These are phyloP conservation scores for Darwinula stevensoni DNA, from an alignment of 2,888 invertebrate species.

Conservation along the genomic window DNA sequence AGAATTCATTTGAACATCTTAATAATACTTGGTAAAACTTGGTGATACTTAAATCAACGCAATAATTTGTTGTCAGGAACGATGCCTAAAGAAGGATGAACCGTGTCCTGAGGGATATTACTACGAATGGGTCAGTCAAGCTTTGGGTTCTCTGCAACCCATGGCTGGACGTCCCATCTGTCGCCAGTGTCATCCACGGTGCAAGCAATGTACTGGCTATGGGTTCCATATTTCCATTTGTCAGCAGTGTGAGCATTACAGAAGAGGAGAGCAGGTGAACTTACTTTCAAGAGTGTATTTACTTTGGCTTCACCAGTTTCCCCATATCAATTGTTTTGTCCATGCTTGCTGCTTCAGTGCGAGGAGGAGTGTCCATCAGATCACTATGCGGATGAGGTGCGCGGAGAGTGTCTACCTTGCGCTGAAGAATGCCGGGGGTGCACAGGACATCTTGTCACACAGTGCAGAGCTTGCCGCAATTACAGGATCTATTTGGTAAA, in stretches of 20 bases:
- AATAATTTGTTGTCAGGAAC: slow-evolving; percentile 18
- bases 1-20: too few relatives aligned
- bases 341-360: slow-evolving; percentile 23
- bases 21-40: too few relatives aligned
- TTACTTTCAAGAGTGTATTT: too few relatives aligned
- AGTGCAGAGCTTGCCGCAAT: slow-evolving; percentile 46
- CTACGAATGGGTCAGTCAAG: slow-evolving; percentile 33
- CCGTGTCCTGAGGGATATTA: slow-evolving; percentile 53
- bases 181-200: slow-evolving; percentile 61
- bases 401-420: slow-evolving; percentile 40
- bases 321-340: not conserved
- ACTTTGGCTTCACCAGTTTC: too few relatives aligned
- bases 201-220: slow-evolving; percentile 58
- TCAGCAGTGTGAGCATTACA: slow-evolving; percentile 54
- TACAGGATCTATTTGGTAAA: slow-evolving; percentile 30
- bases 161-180: slow-evolving; percentile 62
- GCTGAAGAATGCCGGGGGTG: slow-evolving; percentile 59
- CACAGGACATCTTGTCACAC: slow-evolving; percentile 36
- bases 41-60: too few relatives aligned
- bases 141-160: slow-evolving; percentile 35
- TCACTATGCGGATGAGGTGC: slow-evolving; percentile 43
- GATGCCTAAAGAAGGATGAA: slow-evolving; percentile 46
- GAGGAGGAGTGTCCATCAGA: slow-evolving; percentile 63
- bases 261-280: slow-evolving; percentile 34
- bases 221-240: slow-evolving; percentile 49